Evolutionary conservation across 1,140 invertebrate genomes (phyloP).

Genomic region (Diorhabda sublineata): DNA sequence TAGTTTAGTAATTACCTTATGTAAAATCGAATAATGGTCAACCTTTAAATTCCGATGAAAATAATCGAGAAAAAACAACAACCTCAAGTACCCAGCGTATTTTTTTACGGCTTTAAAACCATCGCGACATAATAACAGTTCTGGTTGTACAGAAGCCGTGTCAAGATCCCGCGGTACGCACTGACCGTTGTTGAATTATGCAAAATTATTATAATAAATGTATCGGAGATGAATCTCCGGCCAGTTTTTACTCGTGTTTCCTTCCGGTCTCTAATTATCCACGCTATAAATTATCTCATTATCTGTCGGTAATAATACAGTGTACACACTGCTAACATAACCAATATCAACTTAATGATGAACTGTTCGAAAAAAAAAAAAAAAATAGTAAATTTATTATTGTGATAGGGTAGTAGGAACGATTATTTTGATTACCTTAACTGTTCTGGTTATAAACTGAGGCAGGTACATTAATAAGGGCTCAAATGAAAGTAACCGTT

Average conservation of each 20-base stretch:
- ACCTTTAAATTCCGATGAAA: background rate
- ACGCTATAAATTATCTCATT: slow-evolving; percentile 46
- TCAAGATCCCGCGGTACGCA: slow-evolving; percentile 16
- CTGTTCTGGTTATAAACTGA: too few relatives aligned
- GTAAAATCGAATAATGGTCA: background rate
- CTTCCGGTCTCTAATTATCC: slow-evolving; percentile 47
- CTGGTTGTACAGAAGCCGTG: slow-evolving; percentile 6
- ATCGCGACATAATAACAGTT: slow-evolving; percentile 5
- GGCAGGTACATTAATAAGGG: too few relatives aligned
- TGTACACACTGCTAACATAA: slow-evolving; percentile 34
- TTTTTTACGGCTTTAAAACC: background rate
- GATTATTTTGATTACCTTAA: too few relatives aligned
- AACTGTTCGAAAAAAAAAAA: background rate
- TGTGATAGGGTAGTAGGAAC: too few relatives aligned
- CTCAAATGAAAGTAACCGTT: too few relatives aligned
- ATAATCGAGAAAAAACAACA: background rate
- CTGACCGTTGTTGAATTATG: slow-evolving; percentile 41
- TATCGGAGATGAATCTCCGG: slow-evolving; percentile 48
- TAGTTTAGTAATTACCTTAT: background rate
- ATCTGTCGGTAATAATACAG: slow-evolving; percentile 44
- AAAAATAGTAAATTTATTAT: too few relatives aligned
- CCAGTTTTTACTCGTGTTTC: slow-evolving; percentile 47
- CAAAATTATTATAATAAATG: slow-evolving; percentile 47
- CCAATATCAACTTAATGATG: slow-evolving; percentile 15
- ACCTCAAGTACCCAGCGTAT: background rate